Evolutionary conservation across 2,797 vertebrate species (phyloP).

Genomic region (Threskiornis aethiopicus): DNA sequence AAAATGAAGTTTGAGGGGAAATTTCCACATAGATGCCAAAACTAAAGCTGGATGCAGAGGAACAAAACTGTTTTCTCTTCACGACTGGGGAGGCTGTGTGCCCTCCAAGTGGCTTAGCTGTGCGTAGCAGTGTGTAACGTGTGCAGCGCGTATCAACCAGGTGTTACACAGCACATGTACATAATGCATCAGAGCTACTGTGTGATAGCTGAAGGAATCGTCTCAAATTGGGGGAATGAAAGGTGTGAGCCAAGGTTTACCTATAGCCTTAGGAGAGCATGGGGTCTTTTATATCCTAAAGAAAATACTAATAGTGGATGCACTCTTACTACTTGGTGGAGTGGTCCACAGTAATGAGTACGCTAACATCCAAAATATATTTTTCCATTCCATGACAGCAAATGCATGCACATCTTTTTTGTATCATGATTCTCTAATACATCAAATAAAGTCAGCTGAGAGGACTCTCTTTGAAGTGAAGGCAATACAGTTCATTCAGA

Average conservation of each 20-base stretch:
- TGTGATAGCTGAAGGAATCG: not conserved
- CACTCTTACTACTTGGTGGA: not conserved
- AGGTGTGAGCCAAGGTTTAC: not conserved
- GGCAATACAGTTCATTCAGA: not conserved
- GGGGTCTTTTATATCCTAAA: not conserved
- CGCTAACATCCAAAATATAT: not conserved
- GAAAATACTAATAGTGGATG: not conserved
- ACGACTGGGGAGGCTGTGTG: not conserved
- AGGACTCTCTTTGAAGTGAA: not conserved
- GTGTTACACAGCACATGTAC: not conserved
- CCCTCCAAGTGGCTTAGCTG: not conserved
- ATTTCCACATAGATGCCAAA: not conserved
- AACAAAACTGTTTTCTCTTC: not conserved
- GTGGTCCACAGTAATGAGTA: not conserved
- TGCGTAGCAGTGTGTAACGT: not conserved
- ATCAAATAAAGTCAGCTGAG: not conserved
- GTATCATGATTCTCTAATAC: not conserved
- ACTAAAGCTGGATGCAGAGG: not conserved
- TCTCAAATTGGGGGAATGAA: not conserved
- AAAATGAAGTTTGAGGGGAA: not conserved
- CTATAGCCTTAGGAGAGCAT: not conserved
- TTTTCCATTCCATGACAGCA: not conserved
- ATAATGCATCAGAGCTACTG: not conserved
- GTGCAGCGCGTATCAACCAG: not conserved
- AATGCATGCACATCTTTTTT: not conserved